Evolutionary conservation across 2,797 vertebrate genomes (phyloP), one percentile per base, ranked within the genome.

Genomic region (Poecilia picta): DNA sequence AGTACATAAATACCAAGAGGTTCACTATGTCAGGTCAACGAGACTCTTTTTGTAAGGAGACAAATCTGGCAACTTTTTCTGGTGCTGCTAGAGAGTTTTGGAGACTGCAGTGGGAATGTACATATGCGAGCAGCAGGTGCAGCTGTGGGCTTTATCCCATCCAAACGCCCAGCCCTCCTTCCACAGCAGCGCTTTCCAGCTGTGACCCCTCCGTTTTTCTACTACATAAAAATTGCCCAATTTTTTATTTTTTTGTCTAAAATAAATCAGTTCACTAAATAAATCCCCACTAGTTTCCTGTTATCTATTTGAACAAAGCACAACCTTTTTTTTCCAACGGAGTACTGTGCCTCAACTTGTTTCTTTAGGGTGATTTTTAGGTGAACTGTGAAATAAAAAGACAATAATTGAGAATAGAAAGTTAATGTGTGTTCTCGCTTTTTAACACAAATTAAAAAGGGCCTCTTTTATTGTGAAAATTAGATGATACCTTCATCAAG

Each of bases 71-170:
- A 64, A 64, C 59, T 18, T 33, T 33, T 64, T 64, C 10, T 36
- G 59, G 31, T 64, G 59, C 23, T 66, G 8, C 33, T 23, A 33
- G 62, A 66, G 31, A 64, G 16, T 64, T 64, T 33, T n/a, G 7
- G 33, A 36, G 62, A 36, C 62, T 36, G 15, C 59, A 64, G 33
- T 2, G 31, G 10, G 59, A 64, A 64, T 15, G 57, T 15, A 64
- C 31, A 20, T 0, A 31, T 15, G 57, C 5, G 1, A 59, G 25
- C 25, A 31, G 28, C 57, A 28, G 28, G n/a, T 59, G 25, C 57
- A 59, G 57, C 57, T 59, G n/a, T 59, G 57, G 57, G 57, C 28
- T n/a, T 55, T 25, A n/a, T n/a, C 53, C 53, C 53, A 55, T 55
- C 53, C n/a, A 28, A 31, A 59, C 28, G 1, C n/a, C n/a, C n/a